A percentile compares a stretch with the other conserved stretches of the same genome.
Evolutionary conservation across 2,797 vertebrate species (phyloP).

Genomic region (Sebastes cheni): DNA sequence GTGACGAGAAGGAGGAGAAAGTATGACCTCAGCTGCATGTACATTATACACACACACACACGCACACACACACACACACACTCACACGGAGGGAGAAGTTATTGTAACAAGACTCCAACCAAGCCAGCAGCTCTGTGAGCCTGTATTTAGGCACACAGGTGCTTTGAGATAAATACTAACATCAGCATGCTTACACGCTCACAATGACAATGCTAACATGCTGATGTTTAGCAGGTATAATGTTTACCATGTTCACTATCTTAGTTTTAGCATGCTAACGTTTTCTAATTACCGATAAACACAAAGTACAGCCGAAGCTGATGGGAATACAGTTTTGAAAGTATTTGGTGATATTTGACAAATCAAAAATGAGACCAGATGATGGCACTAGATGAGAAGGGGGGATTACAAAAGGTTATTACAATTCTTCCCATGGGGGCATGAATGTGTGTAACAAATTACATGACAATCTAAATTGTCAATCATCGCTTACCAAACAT

Average conservation of each 20-base stretch:
- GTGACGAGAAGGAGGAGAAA: not conserved
- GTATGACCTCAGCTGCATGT: not conserved
- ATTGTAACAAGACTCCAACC: not conserved
- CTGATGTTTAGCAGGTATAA: not conserved
- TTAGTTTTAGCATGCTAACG: too few relatives aligned
- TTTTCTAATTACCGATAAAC: too few relatives aligned
- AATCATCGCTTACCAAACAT: too few relatives aligned
- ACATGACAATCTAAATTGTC: too few relatives aligned
- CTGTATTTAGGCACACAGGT: not conserved
- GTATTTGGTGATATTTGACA: too few relatives aligned
- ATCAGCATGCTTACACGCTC: not conserved
- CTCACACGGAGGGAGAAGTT: not conserved
- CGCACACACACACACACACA: not conserved
- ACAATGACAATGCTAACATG: not conserved
- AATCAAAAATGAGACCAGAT: not conserved
- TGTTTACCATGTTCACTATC: not conserved
- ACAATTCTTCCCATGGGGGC: fast-evolving
- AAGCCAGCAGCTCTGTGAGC: not conserved
- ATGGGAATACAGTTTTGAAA: too few relatives aligned
- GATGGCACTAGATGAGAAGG: not conserved
- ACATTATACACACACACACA: not conserved
- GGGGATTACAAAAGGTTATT: not conserved
- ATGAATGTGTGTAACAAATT: too few relatives aligned
- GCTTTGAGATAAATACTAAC: not conserved
- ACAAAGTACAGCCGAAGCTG: too few relatives aligned